Base-by-base conservation (phyloP, 2,888 invertebrate genomes). In the Lasioglossum figueresi region DNA sequence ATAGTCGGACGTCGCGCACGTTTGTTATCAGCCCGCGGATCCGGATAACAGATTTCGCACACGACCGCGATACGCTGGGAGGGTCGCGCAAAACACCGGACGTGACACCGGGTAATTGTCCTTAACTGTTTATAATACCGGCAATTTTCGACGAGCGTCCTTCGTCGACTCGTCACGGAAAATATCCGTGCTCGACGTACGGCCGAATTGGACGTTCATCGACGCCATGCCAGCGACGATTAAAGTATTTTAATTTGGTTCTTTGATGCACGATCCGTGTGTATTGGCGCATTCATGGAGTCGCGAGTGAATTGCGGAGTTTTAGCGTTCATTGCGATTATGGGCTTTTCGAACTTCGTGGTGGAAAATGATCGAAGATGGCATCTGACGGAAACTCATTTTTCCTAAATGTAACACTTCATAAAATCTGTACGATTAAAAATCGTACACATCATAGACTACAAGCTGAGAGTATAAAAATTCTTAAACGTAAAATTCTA, bases 21-120 rank as follows among this genome's bases (percentile, higher is more conserved):
- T 83, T 66, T 73, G 82, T 83, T 84, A 83, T 86, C 81, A 79
- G 59, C 4, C 14, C 70, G 52, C 71, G 48, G 37, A 68, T n/a
- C 68, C 52, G 88, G 85, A 87, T 88, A 89, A 89, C 89, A 88
- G 88, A 89, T 89, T 89, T 84, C 79, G 88, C 82, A 89, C 81
- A 88, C 76, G 76, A 73, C 73, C 76, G 80, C 77, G 82, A 81
- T 73, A 82, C 68, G 80, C 63, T 70, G 76, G 76, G 34, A 31
- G 34, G 3, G 72, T 70, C 16, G 56, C 66, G 87, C 84, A 81
- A 81, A 84, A 80, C 76, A 52, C 79, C 56, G 86, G 76, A 70
- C 68, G 76, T 68, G 34, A 19, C 34, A 8, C 27, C 52, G 45
- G 52, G 76, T 88, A 88, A 89, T 89, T 89, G 88, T 84, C 81